Base-by-base conservation (phyloP, 2,888 invertebrate genomes). In the Mamestra brassicae region DNA sequence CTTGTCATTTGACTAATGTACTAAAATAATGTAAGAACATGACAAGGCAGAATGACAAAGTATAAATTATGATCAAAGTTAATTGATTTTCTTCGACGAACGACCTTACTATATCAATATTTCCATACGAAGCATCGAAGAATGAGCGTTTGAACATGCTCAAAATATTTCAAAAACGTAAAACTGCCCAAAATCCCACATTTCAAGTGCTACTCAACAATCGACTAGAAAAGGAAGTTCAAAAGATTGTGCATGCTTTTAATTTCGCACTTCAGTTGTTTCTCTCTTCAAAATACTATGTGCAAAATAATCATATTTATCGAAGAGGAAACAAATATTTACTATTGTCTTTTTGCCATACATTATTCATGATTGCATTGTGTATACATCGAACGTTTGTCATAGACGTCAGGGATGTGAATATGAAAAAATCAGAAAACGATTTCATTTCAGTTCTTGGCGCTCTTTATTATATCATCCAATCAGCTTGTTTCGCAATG, bases 251-350 rank as follows among this genome's bases (percentile, higher is more conserved):
- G 47, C 47, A 13, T 47, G 4, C 42, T 8, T 47, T 47, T 47
- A 45, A 52, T 36, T 55, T 62, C 50, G 13, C 50, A 6, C 42
- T 76, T 11, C 11, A 62, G 8, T 54, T 62, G 5, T 76, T 67
- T 45, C 8, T 68, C 34, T 50, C 36, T 57, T 76, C 76, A 42
- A 76, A 76, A 15, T 78, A 65, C 26, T 50, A 0, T 34, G n/a
- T 76, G 1, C 11, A 38, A 26, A 3, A 3, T 38, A 15, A 69
- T 26, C 61, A 13, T 45, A 52, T 75, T 26, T 54, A 50, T 50
- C 67, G 54, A 26, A 76, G 26, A 38, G 54, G 76, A 61, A 55
- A 61, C 0, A 76, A 60, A 1, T 76, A 66, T 47, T 34, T 52
- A 36, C 38, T 60, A 2, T n/a, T 76, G 1, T 60, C 60, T 10